Base-by-base conservation (phyloP, 2,888 invertebrate species). In the Andrena haemorrhoa region DNA sequence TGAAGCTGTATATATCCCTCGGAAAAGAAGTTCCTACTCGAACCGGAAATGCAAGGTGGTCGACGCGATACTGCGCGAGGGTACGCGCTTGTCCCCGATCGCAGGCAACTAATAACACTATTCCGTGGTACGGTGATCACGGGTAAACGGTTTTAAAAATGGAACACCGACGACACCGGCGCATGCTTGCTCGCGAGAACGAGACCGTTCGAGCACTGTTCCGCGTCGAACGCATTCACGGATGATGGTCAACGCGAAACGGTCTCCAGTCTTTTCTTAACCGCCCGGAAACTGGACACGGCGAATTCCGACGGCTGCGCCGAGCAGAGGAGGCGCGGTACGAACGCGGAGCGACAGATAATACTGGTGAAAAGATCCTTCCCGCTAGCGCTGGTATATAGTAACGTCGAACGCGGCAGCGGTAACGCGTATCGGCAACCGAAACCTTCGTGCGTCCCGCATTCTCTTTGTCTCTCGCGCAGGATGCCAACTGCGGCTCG, bases 81-180 rank as follows among this genome's bases (percentile, higher is more conserved):
- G 8, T 20, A 8, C n/a, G 23, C 23, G 53, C 10, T 56, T 56
- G 20, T 56, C 10, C 8, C 20, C 51, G 20, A 51, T 20, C 51
- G 51, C 20, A 0, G 20, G 20, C 51, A 41, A 51, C 20, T 51
- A 56, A 56, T 56, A 23, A 23, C 41, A 16, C 53, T 70, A 75
- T 47, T 47, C 33, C 10, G 47, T 49, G 49, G 58, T 35, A 74
- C 33, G 33, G 33, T n/a, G 56, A 70, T 10, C 33, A 61, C 29
- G 70, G 41, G 35, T 26, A 31, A 5, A 47, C 71, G 12, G 58
- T 29, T 10, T 75, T 61, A 23, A 49, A 71, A n/a, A 49, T 75
- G 72, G 61, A 71, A 75, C 53, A 53, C 41, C 53, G 73, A 75
- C 41, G 49, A 23, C 47, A 75, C 31, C 23, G 58, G 35, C 31